phyloP scores from a whole-genome alignment of 2,797 vertebrate species.

The Gila robusta region DNA sequence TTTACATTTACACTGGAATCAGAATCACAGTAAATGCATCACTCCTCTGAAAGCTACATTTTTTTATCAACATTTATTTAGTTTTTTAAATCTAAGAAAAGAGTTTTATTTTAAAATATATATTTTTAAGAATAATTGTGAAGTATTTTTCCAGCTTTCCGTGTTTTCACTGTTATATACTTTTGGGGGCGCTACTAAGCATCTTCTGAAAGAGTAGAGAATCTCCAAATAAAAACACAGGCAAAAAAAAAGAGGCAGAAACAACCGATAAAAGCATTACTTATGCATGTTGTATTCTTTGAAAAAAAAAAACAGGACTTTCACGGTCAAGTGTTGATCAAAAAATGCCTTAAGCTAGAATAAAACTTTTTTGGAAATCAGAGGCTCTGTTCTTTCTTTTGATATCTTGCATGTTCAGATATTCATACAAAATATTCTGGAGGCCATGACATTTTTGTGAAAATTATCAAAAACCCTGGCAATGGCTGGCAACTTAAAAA shows the following conservation, averaged over 20 bases:
- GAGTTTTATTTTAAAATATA: too few relatives aligned
- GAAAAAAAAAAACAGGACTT: background rate
- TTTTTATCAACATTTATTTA: too few relatives aligned
- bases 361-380: too few relatives aligned
- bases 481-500: background rate
- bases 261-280: background rate
- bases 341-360: too few relatives aligned
- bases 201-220: background rate
- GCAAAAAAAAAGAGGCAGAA: background rate
- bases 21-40: too few relatives aligned
- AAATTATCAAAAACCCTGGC: background rate
- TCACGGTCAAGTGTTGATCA: background rate
- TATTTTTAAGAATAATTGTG: too few relatives aligned
- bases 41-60: too few relatives aligned
- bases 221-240: background rate
- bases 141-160: background rate
- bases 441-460: background rate
- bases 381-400: too few relatives aligned
- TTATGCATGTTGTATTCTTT: background rate
- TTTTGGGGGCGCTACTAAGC: background rate
- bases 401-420: background rate
- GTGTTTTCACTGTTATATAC: background rate
- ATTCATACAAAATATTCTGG: background rate
- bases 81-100: too few relatives aligned
- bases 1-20: background rate